Percentiles rank a stretch among this genome's conserved stretches.
Conservation (phyloP, 2,888 invertebrate species). For the Eilema depressum region DNA sequence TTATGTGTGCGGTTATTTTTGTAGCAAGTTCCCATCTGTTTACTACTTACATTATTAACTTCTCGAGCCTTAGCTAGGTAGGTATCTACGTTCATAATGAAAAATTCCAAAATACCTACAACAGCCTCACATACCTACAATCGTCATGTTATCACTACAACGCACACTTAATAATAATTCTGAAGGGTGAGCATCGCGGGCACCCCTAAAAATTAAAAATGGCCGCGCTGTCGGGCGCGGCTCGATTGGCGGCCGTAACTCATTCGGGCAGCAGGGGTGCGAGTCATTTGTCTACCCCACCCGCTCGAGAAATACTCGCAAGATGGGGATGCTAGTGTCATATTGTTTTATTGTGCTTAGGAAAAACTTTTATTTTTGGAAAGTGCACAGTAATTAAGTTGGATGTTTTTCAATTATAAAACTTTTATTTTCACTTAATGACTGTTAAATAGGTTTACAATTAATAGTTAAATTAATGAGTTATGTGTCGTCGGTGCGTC, state of each 20-base stretch:
- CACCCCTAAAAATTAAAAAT: constrained; percentile 87
- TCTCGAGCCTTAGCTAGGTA: not conserved
- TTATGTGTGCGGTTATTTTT: too few relatives aligned
- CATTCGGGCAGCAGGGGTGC: constrained; percentile 79
- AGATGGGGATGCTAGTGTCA: constrained; percentile 74
- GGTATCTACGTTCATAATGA: not conserved
- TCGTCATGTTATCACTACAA: constrained; percentile 54
- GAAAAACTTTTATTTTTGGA: constrained; percentile 28
- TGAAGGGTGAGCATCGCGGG: constrained; percentile 79
- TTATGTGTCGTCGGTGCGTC: too few relatives aligned
- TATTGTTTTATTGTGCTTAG: constrained; percentile 67
- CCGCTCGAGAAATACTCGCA: constrained; percentile 76
- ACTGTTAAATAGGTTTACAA: too few relatives aligned
- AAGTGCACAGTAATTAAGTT: constrained; percentile 15
- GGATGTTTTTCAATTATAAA: not conserved
- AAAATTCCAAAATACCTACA: constrained; percentile 29
- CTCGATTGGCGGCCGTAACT: constrained; percentile 84
- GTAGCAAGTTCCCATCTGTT: too few relatives aligned
- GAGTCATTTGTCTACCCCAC: constrained; percentile 83
- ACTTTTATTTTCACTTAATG: not conserved
- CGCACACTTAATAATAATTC: constrained; percentile 71
- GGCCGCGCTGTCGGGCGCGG: constrained; percentile 80
- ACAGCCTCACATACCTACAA: constrained; percentile 27
- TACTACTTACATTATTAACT: not conserved
- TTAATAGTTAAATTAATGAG: too few relatives aligned